A percentile compares a stretch with the other conserved stretches of the same genome.
These are phyloP conservation scores for Pomacea canaliculata DNA, from an alignment of 2,888 invertebrate species.

Conservation along the genomic window DNA sequence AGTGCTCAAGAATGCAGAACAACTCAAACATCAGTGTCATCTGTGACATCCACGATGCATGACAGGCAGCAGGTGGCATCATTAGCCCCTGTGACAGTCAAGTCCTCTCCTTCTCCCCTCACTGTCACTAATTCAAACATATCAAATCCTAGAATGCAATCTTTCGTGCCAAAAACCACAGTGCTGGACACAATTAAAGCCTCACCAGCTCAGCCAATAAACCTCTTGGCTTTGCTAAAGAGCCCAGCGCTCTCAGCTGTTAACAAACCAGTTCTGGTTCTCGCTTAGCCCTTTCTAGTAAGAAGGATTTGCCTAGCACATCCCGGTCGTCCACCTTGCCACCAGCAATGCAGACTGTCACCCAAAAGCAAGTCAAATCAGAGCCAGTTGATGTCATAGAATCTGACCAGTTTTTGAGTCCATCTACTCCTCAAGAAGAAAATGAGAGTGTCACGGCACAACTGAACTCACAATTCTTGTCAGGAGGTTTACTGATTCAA, in stretches of 20 bases:
- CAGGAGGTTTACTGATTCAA: background rate
- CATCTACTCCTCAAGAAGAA: background rate
- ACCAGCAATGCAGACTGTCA: background rate
- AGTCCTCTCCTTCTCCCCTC: background rate
- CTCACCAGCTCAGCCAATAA: conserved; percentile 17
- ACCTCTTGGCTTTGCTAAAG: conserved; percentile 27
- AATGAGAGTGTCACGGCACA: background rate
- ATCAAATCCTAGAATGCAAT: background rate
- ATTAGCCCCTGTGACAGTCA: too few relatives aligned
- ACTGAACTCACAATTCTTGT: background rate
- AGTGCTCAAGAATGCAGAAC: too few relatives aligned
- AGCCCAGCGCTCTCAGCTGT: conserved; percentile 21
- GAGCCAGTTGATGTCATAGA: background rate
- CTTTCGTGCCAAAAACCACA: conserved; percentile 1
- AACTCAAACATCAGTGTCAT: too few relatives aligned
- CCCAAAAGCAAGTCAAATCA: too few relatives aligned
- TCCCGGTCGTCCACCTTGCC: background rate
- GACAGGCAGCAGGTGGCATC: too few relatives aligned
- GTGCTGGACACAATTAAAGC: background rate
- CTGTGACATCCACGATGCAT: too few relatives aligned
- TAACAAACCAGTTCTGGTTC: background rate
- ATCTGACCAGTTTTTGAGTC: background rate
- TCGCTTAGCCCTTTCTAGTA: background rate
- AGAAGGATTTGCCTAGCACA: background rate
- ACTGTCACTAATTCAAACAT: background rate